Conservation (phyloP, 2,797 vertebrate species). For the Siniperca undulata region DNA sequence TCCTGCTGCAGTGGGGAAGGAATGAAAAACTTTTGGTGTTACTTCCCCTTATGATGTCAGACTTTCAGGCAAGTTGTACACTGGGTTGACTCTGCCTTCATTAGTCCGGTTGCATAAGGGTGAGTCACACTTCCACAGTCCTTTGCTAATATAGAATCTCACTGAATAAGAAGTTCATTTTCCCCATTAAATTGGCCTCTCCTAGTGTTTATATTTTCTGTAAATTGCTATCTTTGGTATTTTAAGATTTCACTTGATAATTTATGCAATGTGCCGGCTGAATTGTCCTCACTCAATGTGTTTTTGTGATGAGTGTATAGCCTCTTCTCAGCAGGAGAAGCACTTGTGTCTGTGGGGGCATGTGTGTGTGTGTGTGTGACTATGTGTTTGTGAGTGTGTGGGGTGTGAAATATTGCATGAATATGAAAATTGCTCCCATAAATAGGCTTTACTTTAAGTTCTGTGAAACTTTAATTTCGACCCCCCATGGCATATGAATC, state of each 20-base stretch:
- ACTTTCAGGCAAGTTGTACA: constrained; percentile 24
- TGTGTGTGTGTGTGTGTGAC: constrained; percentile 31
- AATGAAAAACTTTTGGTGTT: constrained; percentile 20
- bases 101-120: constrained; percentile 47
- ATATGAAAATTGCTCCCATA: constrained; percentile 76
- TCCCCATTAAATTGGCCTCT: constrained; percentile 43
- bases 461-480: constrained; percentile 73
- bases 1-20: background rate
- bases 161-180: constrained; percentile 41
- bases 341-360: constrained; percentile 41
- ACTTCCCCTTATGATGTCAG: constrained; percentile 28
- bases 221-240: constrained; percentile 56
- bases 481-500: constrained; percentile 58
- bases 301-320: constrained; percentile 32
- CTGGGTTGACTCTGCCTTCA: constrained; percentile 46
- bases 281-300: constrained; percentile 47
- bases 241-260: constrained; percentile 52
- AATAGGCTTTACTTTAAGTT: constrained; percentile 77
- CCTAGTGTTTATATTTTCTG: constrained; percentile 44
- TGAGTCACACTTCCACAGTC: constrained; percentile 46
- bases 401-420: constrained; percentile 70
- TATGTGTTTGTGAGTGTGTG: constrained; percentile 33
- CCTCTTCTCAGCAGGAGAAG: constrained; percentile 51
- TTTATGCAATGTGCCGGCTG: constrained; percentile 37
- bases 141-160: constrained; percentile 40